Evolutionary conservation across 2,113 vertebrate genomes (phyloP).

Genomic region (Macrotus californicus): DNA sequence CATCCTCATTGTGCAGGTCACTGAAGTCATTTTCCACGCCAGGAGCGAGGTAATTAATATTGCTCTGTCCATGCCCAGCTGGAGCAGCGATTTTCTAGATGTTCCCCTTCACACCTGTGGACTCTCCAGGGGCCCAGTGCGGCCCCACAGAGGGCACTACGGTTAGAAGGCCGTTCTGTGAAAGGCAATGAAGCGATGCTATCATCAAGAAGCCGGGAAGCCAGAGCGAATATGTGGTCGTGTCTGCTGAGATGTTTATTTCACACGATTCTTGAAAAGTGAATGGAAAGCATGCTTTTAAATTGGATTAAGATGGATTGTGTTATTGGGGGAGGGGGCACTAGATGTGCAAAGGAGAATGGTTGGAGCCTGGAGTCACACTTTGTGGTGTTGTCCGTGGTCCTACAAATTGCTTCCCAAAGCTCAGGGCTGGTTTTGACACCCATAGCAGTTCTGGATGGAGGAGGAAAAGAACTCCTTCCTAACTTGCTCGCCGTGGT

Average conservation of each 20-base stretch:
- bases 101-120: background rate
- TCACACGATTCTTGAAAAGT: background rate
- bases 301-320: background rate
- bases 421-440: background rate
- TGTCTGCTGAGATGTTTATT: background rate
- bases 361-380: background rate
- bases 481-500: background rate
- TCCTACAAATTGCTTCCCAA: background rate
- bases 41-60: slow-evolving; percentile 37
- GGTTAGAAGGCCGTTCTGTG: fast-evolving
- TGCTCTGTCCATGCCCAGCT: background rate
- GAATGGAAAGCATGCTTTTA: background rate
- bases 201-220: background rate
- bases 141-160: background rate
- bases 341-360: background rate
- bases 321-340: background rate
- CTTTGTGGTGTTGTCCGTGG: background rate
- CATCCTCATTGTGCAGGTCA: background rate
- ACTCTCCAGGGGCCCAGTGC: fast-evolving
- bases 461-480: background rate
- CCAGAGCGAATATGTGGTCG: background rate
- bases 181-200: background rate
- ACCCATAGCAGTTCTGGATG: background rate
- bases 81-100: background rate
- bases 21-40: background rate